Evolutionary conservation across 2,113 vertebrate genomes (phyloP).

Genomic region (Podocnemis expansa): DNA sequence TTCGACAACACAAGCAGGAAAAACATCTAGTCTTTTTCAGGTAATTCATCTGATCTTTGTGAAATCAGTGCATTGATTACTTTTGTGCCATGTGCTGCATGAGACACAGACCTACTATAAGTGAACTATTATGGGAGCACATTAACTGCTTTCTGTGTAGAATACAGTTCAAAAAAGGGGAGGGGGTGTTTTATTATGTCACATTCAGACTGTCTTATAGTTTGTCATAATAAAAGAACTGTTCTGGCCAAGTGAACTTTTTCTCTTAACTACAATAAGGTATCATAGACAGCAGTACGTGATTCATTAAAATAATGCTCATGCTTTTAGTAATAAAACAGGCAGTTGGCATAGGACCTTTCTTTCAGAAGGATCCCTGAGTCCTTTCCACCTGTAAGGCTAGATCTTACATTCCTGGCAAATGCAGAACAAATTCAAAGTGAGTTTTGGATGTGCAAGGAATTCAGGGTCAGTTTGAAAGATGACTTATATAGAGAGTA

Average conservation of each 20-base stretch:
- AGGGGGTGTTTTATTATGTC: background rate
- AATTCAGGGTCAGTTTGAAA: background rate
- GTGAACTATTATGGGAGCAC: background rate
- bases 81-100: background rate
- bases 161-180: background rate
- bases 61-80: background rate
- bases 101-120: background rate
- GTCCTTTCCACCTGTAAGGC: background rate
- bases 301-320: background rate
- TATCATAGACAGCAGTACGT: background rate
- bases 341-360: fast-evolving
- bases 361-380: background rate
- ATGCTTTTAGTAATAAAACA: background rate
- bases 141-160: background rate
- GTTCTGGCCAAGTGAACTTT: background rate
- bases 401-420: background rate
- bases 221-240: background rate
- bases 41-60: slow-evolving; percentile 59
- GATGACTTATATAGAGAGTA: background rate
- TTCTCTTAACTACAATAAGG: background rate
- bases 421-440: background rate
- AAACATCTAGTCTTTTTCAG: slow-evolving; percentile 97
- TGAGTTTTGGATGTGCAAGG: background rate
- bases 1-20: slow-evolving; percentile 88
- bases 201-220: background rate